phyloP scores from a whole-genome alignment of 2,888 invertebrate species.

The Eupithecia dodoneata region DNA sequence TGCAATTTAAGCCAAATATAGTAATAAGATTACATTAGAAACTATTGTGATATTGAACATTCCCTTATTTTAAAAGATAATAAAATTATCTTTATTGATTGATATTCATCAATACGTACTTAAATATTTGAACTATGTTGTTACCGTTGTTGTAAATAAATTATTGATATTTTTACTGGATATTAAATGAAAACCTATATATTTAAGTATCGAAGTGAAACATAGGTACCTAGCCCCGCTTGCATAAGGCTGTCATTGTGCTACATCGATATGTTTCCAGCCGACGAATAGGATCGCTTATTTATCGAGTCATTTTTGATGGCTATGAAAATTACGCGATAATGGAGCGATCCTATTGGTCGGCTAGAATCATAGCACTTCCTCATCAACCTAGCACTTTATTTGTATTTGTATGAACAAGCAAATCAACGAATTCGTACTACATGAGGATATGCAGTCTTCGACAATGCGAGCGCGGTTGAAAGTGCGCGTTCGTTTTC shows the following conservation, averaged over 20 bases:
- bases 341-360: too few species aligned
- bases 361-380: too few species aligned
- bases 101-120: background rate
- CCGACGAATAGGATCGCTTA: too few species aligned
- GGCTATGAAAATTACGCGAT: too few species aligned
- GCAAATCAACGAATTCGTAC: too few species aligned
- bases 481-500: too few species aligned
- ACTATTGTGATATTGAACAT: constrained; percentile 25
- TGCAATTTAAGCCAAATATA: constrained; percentile 26
- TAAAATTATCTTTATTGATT: constrained; percentile 4
- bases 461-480: too few species aligned
- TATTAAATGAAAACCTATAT: background rate
- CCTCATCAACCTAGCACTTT: too few species aligned
- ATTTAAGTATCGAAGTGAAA: background rate
- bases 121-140: background rate
- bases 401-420: too few species aligned
- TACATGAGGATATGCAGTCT: too few species aligned
- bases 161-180: background rate
- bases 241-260: background rate
- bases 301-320: too few species aligned
- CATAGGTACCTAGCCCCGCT: background rate
- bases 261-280: too few species aligned
- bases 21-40: constrained; percentile 11
- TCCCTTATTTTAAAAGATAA: constrained; percentile 16
- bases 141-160: background rate